Conservation (phyloP, 2,113 vertebrate species). For the Indicator indicator region DNA sequence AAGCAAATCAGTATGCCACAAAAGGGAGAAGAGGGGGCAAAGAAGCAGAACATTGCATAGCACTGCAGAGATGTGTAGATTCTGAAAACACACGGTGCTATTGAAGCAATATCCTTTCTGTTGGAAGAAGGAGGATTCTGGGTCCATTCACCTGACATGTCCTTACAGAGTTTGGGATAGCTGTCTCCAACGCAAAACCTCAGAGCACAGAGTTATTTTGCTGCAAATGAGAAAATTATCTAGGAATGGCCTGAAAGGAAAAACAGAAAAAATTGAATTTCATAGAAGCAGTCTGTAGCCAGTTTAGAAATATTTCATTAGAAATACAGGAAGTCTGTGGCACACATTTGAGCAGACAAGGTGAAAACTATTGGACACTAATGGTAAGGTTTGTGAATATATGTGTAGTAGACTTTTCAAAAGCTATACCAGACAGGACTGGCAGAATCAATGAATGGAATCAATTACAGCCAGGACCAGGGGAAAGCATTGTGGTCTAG, state of each 20-base stretch:
- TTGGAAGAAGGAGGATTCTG: neutral
- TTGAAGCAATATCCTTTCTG: neutral
- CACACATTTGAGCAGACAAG: neutral
- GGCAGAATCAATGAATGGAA: neutral
- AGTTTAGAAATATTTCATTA: neutral
- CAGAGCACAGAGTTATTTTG: neutral
- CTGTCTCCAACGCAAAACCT: neutral
- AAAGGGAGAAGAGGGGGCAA: neutral
- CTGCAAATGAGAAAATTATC: neutral
- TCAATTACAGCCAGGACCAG: neutral
- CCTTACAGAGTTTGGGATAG: neutral
- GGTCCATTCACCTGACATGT: neutral
- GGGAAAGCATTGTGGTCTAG: neutral
- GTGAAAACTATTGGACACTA: neutral
- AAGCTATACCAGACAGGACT: neutral
- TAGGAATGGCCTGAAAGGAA: neutral
- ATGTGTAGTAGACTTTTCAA: neutral
- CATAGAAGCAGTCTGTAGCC: neutral
- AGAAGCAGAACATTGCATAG: neutral
- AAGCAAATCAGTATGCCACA: neutral
- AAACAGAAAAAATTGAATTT: neutral
- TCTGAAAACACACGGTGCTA: neutral
- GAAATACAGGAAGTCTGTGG: neutral
- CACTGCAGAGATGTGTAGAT: neutral
- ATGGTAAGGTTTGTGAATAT: neutral